Base-by-base conservation (phyloP, 2,797 vertebrate genomes). In the Coracias cyanogaster region DNA sequence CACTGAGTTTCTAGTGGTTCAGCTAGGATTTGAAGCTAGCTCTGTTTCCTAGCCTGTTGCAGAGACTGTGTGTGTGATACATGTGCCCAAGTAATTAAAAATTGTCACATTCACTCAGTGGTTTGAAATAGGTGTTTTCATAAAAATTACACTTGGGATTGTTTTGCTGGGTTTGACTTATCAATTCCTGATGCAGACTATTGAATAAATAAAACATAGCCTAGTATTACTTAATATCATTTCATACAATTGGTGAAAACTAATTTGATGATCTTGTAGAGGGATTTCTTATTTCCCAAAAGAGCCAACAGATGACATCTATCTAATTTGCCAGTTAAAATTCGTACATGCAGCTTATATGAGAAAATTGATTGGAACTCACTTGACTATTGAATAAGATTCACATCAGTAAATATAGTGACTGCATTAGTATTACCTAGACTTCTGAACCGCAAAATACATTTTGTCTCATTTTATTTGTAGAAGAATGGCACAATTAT, bases 321-420 rank as follows among this genome's bases (percentile, higher is more conserved):
- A 69, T 89, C 88, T 97, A 97, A 98, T 98, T 94, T 98, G 89
- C 90, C 96, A 95, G 91, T 96, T 98, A 97, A 97, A 97, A 97
- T 96, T 94, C 5, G 33, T 78, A 97, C 96, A 89, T 94, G 85
- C 55, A 91, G 78, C 83, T 95, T 95, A 90, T 93, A 88, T 81
- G 85, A 96, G 65, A 96, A 96, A 96, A 97, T 71, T 97, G 94
- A 86, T 97, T 96, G 82, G 95, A 94, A 93, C 90, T 96, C 94
- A 83, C 96, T 94, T 98, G 94, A 92, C 89, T 97, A 64, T 90
- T 95, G 93, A 97, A 94, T 95, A 97, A 97, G 86, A 93, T 94
- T 96, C 95, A 96, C 91, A 89, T 97, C 95, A 93, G 94, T 97
- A 97, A 98, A 97, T 95, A 96, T 10, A 96, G 93, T 89, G 92